phyloP scores from a whole-genome alignment of 2,888 invertebrate species.

The Eremobia ochroleuca region DNA sequence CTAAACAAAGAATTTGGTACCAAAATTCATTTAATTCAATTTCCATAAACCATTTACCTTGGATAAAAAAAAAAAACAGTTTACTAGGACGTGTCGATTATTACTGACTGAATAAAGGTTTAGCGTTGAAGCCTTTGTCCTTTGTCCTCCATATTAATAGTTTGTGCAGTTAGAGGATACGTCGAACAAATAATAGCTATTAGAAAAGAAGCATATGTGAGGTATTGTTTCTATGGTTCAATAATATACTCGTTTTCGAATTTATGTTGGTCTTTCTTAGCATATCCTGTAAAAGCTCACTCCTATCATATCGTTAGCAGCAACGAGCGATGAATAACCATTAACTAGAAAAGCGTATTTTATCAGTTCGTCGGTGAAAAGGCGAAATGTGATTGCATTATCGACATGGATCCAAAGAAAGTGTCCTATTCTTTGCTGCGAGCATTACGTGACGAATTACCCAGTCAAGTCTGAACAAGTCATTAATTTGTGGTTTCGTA shows the following conservation, averaged over 20 bases:
- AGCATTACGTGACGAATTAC: constrained; percentile 63
- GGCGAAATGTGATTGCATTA: constrained; percentile 77
- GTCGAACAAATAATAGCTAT: not conserved
- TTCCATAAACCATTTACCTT: not conserved
- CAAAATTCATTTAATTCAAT: not conserved
- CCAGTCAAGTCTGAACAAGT: constrained; percentile 29
- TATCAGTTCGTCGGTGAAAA: constrained; percentile 73
- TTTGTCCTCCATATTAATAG: not conserved
- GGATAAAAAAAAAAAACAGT: not conserved
- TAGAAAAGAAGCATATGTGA: not conserved
- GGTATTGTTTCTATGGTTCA: not conserved
- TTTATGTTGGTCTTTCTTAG: constrained; percentile 15
- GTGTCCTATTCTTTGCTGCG: constrained; percentile 57
- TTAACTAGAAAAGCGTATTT: constrained; percentile 70
- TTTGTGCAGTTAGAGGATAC: not conserved
- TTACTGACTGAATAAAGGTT: not conserved
- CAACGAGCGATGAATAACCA: constrained; percentile 65
- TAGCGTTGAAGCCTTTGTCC: not conserved
- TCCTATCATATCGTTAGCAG: constrained; percentile 13
- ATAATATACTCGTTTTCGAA: constrained; percentile 8
- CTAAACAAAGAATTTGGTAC: no score
- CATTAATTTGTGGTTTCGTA: constrained; percentile 53
- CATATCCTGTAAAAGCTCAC: constrained; percentile 27
- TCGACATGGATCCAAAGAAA: constrained; percentile 66
- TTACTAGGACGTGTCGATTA: not conserved